These are phyloP conservation scores for Dipodomys ordii DNA, from an alignment of 2,113 vertebrate species.

Conservation along the genomic window DNA sequence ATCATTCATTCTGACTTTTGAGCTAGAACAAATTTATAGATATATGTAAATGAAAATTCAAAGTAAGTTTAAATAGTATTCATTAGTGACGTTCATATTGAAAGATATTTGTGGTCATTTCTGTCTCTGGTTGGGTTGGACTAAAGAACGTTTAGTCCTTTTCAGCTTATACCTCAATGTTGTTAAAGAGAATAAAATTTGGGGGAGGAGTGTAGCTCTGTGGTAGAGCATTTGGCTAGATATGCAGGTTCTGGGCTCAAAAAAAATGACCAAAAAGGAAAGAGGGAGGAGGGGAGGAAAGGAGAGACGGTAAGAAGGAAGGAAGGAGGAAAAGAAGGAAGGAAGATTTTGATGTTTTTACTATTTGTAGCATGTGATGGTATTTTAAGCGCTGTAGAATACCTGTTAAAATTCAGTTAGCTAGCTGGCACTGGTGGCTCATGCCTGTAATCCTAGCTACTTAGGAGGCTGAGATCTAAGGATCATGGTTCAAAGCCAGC, in stretches of 20 bases:
- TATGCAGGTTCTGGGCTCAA: not conserved
- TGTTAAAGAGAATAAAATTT: not conserved
- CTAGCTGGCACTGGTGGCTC: too few species aligned
- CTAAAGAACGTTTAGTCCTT: not conserved
- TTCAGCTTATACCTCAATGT: not conserved
- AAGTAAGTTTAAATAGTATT: conserved; percentile 22
- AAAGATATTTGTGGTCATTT: not conserved
- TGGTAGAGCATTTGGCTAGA: not conserved
- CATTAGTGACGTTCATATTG: not conserved
- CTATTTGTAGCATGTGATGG: not conserved
- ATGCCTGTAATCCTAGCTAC: too few species aligned
- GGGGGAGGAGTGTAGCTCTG: not conserved
- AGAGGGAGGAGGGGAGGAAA: too few species aligned
- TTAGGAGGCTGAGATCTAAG: too few species aligned
- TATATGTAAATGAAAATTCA: conserved; percentile 31
- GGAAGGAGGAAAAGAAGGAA: not conserved
- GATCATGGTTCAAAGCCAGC: too few species aligned
- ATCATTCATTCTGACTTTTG: not conserved
- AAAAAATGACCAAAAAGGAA: not conserved
- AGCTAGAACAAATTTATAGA: conserved; percentile 24
- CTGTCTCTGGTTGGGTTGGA: not conserved
- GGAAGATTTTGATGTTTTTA: not conserved
- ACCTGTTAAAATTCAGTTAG: not conserved
- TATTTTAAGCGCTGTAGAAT: not conserved
- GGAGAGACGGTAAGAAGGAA: not conserved